Conservation (phyloP, 2,888 invertebrate species). For the Sesia bembeciformis region DNA sequence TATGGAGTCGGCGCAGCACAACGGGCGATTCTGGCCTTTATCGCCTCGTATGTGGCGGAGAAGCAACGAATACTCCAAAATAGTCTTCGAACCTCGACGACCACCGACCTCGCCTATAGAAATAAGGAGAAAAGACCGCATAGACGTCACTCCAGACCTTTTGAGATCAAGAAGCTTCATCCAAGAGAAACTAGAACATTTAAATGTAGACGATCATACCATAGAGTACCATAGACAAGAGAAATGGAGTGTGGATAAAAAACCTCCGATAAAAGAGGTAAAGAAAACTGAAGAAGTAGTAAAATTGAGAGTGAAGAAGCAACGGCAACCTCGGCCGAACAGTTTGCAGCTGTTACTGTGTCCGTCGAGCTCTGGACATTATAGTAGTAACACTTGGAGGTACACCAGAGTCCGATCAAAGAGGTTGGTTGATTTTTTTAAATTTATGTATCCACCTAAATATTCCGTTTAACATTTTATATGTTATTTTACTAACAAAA, state of each 20-base stretch:
- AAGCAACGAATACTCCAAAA: constrained; percentile 63
- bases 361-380: constrained; percentile 61
- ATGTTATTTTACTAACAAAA: no score
- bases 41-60: constrained; percentile 64
- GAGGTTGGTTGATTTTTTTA: constrained; percentile 36
- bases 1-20: constrained; percentile 58
- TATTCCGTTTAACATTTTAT: no score
- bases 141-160: constrained; percentile 49
- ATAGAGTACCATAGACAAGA: constrained; percentile 19
- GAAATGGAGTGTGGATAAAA: constrained; percentile 50
- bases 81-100: constrained; percentile 61
- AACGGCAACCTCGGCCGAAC: constrained; percentile 58
- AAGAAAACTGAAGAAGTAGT: constrained; percentile 50
- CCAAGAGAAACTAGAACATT: constrained; percentile 43
- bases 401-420: constrained; percentile 62
- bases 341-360: constrained; percentile 62
- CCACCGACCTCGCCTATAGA: constrained; percentile 54
- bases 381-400: constrained; percentile 64
- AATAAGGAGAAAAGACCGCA: constrained; percentile 28
- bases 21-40: constrained; percentile 61
- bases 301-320: constrained; percentile 52
- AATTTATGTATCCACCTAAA: no score
- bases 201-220: constrained; percentile 38
- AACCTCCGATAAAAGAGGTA: constrained; percentile 46
- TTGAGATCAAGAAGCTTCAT: constrained; percentile 45